Evolutionary conservation across 1,140 invertebrate species (phyloP).

Genomic region (Drosophila ercepeae): DNA sequence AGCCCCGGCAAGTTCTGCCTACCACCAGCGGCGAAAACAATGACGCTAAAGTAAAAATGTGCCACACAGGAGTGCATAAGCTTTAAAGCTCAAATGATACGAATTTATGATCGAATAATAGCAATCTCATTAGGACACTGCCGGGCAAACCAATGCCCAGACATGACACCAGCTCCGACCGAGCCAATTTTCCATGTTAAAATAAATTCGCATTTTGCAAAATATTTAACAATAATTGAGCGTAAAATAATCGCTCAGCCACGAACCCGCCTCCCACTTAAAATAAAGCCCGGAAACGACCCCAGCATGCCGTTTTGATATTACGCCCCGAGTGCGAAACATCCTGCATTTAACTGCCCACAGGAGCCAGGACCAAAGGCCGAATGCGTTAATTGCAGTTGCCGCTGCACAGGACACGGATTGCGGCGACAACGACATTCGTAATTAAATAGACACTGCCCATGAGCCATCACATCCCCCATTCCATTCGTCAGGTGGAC

Average conservation of each 20-base stretch:
- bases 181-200: constrained; percentile 58
- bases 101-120: constrained; percentile 83
- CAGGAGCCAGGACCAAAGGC: constrained; percentile 11
- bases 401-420: constrained; percentile 68
- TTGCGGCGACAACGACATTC: constrained; percentile 79
- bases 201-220: constrained; percentile 74
- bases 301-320: constrained; percentile 13
- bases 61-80: constrained; percentile 58
- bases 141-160: constrained; percentile 48
- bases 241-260: constrained; percentile 78
- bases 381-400: constrained; percentile 69
- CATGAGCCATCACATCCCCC: constrained; percentile 26
- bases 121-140: constrained; percentile 82
- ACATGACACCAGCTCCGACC: constrained; percentile 55
- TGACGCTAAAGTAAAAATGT: constrained; percentile 51
- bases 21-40: neutral
- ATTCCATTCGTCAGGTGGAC: neutral
- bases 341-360: constrained; percentile 24
- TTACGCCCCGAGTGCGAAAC: constrained; percentile 16
- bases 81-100: constrained; percentile 80
- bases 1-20: constrained; percentile 12
- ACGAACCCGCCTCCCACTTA: constrained; percentile 16
- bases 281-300: constrained; percentile 48
- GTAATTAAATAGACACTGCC: constrained; percentile 83
- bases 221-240: constrained; percentile 84